phyloP scores from a whole-genome alignment of 2,113 vertebrate genomes.

The Ramphastos sulfuratus region DNA sequence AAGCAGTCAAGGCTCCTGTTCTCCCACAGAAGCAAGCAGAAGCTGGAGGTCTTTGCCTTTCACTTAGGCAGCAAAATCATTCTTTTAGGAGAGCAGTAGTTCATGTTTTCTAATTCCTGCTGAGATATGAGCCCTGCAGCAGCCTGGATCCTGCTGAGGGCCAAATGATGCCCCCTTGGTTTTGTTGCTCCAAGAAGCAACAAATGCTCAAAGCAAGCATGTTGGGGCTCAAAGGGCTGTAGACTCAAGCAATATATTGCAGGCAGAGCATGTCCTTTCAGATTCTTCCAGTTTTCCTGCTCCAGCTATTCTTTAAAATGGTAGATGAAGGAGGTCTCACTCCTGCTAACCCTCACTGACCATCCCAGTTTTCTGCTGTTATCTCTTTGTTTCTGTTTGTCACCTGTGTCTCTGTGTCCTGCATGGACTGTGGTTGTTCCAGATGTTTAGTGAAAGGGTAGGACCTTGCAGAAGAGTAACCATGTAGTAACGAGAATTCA shows the following conservation, averaged over 20 bases:
- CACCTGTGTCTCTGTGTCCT: neutral
- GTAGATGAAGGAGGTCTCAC: neutral
- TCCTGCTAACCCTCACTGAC: neutral
- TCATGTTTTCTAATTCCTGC: neutral
- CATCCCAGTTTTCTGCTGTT: neutral
- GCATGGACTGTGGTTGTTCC: neutral
- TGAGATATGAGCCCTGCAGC: neutral
- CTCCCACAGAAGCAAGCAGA: neutral
- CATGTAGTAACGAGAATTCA: neutral
- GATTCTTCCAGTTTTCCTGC: neutral
- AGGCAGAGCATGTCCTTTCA: neutral
- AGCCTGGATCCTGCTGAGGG: neutral
- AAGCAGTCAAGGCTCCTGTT: neutral
- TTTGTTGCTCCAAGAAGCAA: neutral
- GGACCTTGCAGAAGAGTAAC: neutral
- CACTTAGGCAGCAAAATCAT: neutral
- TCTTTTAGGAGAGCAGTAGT: neutral
- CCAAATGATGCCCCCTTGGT: neutral
- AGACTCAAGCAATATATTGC: neutral
- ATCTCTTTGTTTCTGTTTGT: neutral
- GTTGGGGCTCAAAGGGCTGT: neutral
- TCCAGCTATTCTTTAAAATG: neutral
- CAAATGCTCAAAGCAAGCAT: neutral
- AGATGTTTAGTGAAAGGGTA: neutral
- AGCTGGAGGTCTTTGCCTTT: neutral